phyloP scores from a whole-genome alignment of 1,140 invertebrate species.

The Gyrodactylus bullatarudis region DNA sequence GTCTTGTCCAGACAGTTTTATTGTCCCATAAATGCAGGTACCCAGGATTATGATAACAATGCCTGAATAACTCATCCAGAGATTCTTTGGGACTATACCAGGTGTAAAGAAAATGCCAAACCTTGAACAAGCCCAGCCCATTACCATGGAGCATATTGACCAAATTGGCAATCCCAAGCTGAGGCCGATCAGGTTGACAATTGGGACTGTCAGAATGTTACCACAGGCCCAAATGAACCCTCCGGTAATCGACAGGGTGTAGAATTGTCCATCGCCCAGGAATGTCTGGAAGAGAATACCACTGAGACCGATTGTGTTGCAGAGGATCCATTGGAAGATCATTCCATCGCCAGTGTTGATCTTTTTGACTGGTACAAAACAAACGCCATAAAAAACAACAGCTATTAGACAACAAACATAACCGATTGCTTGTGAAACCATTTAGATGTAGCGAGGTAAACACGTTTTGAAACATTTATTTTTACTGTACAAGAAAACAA shows the following conservation, averaged over 20 bases:
- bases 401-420: neutral
- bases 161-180: neutral
- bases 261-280: neutral
- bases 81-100: neutral
- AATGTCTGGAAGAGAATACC: neutral
- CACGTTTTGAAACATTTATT: too few species aligned
- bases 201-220: neutral
- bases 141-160: neutral
- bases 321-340: neutral
- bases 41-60: neutral
- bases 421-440: neutral
- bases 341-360: neutral
- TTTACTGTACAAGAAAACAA: too few species aligned
- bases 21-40: too few species aligned
- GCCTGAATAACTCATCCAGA: neutral
- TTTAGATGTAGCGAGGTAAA: too few species aligned
- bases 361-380: neutral
- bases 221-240: neutral
- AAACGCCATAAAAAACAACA: neutral
- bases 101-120: neutral
- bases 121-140: neutral
- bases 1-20: too few species aligned
- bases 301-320: neutral
- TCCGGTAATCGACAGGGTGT: neutral
- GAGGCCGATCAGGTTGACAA: neutral